Evolutionary conservation across 2,888 invertebrate genomes (phyloP).

Genomic region (Argynnis bischoffii): DNA sequence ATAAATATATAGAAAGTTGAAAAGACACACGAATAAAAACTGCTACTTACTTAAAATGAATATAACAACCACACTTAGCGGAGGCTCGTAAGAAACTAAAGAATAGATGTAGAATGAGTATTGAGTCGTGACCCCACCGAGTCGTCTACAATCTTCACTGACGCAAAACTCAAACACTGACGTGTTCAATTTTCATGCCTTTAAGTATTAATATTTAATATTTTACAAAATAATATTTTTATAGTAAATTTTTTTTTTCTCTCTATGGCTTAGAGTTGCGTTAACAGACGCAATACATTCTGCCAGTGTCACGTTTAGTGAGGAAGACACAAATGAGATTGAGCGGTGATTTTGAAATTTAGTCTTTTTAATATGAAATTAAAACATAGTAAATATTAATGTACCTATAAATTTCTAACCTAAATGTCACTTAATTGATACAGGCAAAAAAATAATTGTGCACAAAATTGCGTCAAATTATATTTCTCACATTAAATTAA

Average conservation of each 20-base stretch:
- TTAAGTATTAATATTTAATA: neutral
- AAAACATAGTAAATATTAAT: no score
- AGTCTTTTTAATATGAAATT: no score
- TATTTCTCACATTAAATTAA: no score
- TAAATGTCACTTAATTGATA: no score
- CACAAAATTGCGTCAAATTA: neutral
- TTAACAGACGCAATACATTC: no score
- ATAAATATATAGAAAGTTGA: neutral
- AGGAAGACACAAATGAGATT: no score
- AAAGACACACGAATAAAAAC: neutral
- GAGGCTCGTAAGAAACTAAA: slow-evolving; percentile 20
- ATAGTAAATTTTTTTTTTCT: no score
- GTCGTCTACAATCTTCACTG: slow-evolving; percentile 2
- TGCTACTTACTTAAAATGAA: slow-evolving; percentile 10
- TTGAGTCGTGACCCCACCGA: slow-evolving; percentile 17
- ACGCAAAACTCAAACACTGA: slow-evolving; percentile 20
- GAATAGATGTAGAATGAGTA: neutral
- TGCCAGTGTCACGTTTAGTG: no score
- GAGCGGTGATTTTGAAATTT: no score
- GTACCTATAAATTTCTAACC: no score
- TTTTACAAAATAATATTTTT: no score
- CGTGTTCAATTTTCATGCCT: slow-evolving; percentile 18
- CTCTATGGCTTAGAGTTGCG: no score
- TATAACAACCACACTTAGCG: slow-evolving; percentile 11
- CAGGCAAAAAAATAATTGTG: neutral